Evolutionary conservation across 2,797 vertebrate genomes (phyloP), one percentile per base, ranked within the genome.

Genomic region (Arrhamphus sclerolepis): DNA sequence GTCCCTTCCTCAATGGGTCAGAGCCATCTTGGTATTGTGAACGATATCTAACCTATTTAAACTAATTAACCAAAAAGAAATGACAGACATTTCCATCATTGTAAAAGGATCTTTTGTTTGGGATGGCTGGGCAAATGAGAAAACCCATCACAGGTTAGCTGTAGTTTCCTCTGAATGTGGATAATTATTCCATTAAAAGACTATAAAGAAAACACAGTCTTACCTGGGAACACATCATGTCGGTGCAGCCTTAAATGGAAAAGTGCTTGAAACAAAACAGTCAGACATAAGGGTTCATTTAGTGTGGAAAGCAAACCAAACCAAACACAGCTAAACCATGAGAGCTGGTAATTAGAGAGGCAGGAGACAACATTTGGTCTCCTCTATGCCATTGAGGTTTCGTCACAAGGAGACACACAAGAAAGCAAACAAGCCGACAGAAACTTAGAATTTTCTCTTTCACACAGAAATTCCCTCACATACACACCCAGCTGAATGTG

Each of bases 341-440:
- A 81, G 67, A 77, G 72, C 58, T 59, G 52, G 75, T 87, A 87
- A 86, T 89, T 88, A 88, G 65, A 87, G 83, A 77, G 78, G 66
- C 67, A 80, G 81, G 80, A 88, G 85, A 87, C 80, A 89, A 83
- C 78, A 81, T 87, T 86, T 77, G 86, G 83, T 88, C 80, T 81
- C 75, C 78, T 80, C 86, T 81, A 89, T 89, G 87, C 67, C 70
- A 65, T 31, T 90, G 89, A 87, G 90, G 86, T 87, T 91, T 88
- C 66, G 70, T 85, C 77, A 80, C 31, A 63, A 63, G 69, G 71
- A 82, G 74, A 75, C 67, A 29, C 50, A 66, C 53, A 75, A 62
- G 78, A 83, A 77, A 73, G 63, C 65, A 72, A 82, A 73, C 69
- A 76, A 50, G 59, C 77, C 68, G 44, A 77, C 53, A 49, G 18